phyloP scores from a whole-genome alignment of 2,888 invertebrate species.

The Drosophila histrio region DNA sequence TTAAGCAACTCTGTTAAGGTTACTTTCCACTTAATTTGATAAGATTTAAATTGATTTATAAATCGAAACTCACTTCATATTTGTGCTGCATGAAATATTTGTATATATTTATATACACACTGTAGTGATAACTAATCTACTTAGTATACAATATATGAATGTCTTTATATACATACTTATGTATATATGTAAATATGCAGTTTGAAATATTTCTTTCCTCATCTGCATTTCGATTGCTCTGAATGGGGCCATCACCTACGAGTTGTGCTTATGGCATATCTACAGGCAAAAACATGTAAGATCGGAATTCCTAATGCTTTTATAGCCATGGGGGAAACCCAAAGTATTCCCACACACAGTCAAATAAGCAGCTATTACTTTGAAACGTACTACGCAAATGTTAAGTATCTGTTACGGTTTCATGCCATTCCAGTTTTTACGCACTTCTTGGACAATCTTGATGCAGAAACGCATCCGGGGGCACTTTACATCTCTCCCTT shows the following conservation, averaged over 20 bases:
- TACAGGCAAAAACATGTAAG: constrained; percentile 39
- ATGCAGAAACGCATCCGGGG: constrained; percentile 75
- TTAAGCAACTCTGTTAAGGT: no score
- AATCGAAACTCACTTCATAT: no score
- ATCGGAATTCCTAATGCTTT: constrained; percentile 54
- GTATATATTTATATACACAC: background rate
- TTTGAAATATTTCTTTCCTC: constrained; percentile 4
- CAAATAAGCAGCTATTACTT: constrained; percentile 21
- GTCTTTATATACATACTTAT: background rate
- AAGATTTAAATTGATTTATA: no score
- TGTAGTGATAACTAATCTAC: background rate
- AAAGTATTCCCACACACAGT: constrained; percentile 54
- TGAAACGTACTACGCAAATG: constrained; percentile 38
- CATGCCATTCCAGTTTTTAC: constrained; percentile 65
- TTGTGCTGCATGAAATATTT: no score
- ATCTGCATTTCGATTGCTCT: constrained; percentile 22
- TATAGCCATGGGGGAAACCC: constrained; percentile 37
- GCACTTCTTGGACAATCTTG: constrained; percentile 72
- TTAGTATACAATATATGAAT: no score
- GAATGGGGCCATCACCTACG: constrained; percentile 26
- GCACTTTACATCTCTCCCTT: constrained; percentile 35
- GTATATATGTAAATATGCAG: background rate
- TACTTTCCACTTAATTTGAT: no score
- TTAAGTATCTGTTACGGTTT: constrained; percentile 66
- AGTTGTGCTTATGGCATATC: constrained; percentile 40